Base-by-base conservation (phyloP, 92 coral and sea anemone species). In the Ricordea florida region DNA sequence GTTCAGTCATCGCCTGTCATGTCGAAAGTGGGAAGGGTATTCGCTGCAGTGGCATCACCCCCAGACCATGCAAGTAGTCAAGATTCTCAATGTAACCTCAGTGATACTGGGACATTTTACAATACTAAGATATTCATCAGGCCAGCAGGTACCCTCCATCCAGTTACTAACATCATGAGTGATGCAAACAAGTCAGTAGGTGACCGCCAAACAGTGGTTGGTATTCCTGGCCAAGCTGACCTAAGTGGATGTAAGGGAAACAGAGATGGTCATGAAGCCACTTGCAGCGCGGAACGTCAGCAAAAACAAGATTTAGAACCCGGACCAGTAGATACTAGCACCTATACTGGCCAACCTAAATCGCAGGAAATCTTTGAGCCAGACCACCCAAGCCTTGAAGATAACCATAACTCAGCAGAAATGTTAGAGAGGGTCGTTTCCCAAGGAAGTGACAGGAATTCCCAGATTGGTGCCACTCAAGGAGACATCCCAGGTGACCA, bases 1-100 rank as follows among this genome's bases (percentile, higher is more conserved):
- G 87, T 87, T 23, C 84, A 82, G n/a, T 74, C 91, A 6, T 73
- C 80, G 2, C 91, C 90, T 7, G 61, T 50, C 17, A 31, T 62
- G 50, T 36, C 45, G 0, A 47, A 59, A 14, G 80, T 80, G 26
- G 83, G 78, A 1, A 71, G 85, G n/a, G 76, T 78, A 5, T 51
- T 60, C 26, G 49, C 74, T 10, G 74, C 74, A 10, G 60, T 66
- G 17, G 74, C 74, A 0, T 69, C 65, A 1, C 76, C 63, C 3
- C 16, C 64, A 26, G 41, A 35, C 22, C 35, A 16, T 10, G 0
- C 24, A 27, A 17, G 7, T n/a, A 41, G 14, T 25, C 36, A 18
- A 6, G 17, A 27, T 25, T 25, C 27, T n/a, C 49, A 40, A 26
- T n/a, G n/a, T n/a, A 15, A 55, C 10, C 18, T 10, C 22, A 5